Percentiles rank a stretch among this genome's conserved stretches.
phyloP scores from a whole-genome alignment of 2,888 invertebrate genomes.

The Agrotis exclamationis region DNA sequence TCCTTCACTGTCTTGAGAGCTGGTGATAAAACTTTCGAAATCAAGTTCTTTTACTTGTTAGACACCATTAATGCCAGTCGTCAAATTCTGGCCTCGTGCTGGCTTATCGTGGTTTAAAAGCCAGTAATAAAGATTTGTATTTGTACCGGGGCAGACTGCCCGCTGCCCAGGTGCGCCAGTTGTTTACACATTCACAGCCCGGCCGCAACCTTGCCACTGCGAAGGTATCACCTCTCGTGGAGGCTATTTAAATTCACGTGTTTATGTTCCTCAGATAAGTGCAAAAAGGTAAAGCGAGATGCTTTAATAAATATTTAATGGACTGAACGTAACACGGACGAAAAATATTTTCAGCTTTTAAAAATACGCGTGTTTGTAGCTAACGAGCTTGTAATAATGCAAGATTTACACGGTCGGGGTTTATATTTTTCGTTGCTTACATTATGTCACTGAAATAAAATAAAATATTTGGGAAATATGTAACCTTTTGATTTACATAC shows the following conservation, averaged over 20 bases:
- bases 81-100: background rate
- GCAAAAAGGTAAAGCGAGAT: conserved; percentile 13
- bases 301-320: conserved; percentile 37
- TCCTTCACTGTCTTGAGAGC: too few relatives aligned
- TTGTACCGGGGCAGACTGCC: too few relatives aligned
- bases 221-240: background rate
- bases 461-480: too few relatives aligned
- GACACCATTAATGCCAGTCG: too few relatives aligned
- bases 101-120: background rate
- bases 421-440: background rate
- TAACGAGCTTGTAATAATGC: background rate
- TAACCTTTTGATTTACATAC: too few relatives aligned
- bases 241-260: background rate
- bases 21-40: background rate
- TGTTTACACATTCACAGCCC: background rate
- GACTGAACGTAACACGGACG: conserved; percentile 31
- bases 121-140: too few relatives aligned
- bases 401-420: background rate
- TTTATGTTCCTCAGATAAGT: background rate
- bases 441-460: too few relatives aligned
- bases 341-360: conserved; percentile 16
- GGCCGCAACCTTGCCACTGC: background rate
- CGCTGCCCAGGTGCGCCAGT: background rate
- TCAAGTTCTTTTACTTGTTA: background rate
- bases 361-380: background rate